phyloP scores from a whole-genome alignment of 2,797 vertebrate genomes.

The Remorina albescens region DNA sequence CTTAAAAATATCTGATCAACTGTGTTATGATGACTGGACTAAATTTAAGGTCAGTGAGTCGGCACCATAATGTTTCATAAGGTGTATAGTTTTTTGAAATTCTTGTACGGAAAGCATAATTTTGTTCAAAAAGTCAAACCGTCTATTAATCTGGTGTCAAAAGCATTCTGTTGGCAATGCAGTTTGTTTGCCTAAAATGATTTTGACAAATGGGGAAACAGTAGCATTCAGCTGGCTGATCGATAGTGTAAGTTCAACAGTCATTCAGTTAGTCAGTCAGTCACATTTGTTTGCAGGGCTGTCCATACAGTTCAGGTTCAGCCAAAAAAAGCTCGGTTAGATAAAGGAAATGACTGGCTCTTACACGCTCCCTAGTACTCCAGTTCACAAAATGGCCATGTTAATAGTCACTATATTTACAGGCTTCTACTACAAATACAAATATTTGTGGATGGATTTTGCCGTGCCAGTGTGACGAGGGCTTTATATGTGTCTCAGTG shows the following conservation, averaged over 20 bases:
- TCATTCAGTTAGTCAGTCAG: too few species aligned
- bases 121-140: neutral
- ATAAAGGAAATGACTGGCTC: neutral
- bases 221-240: too few species aligned
- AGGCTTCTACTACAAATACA: neutral
- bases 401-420: neutral
- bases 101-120: too few species aligned
- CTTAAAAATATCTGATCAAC: neutral
- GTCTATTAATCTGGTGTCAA: neutral
- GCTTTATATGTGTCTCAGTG: neutral
- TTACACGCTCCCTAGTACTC: neutral
- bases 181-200: too few species aligned
- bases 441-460: neutral
- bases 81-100: too few species aligned
- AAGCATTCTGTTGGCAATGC: too few species aligned
- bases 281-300: too few species aligned
- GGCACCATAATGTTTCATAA: neutral
- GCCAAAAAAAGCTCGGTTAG: too few species aligned
- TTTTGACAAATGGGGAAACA: too few species aligned
- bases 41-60: neutral
- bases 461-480: neutral
- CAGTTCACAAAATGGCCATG: neutral
- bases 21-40: neutral
- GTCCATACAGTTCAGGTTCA: too few species aligned
- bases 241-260: too few species aligned